Percentiles rank a stretch among this genome's conserved stretches.
Conservation (phyloP, 2,113 vertebrate genomes). For the Lethenteron reissneri region DNA sequence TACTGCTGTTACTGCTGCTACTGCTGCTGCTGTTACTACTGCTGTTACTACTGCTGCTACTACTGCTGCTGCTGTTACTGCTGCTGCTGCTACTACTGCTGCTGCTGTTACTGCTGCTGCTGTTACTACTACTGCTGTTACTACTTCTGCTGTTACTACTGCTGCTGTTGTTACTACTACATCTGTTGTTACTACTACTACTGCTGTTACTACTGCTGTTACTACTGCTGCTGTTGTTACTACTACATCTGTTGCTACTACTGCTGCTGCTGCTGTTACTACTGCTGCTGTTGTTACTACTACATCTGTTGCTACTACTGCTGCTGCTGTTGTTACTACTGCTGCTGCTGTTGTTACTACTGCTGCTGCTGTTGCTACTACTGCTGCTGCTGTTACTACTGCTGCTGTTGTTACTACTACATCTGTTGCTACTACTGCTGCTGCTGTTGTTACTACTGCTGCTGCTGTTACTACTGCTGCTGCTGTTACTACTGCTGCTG, state of each 20-base stretch:
- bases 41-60: background rate
- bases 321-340: too few species aligned
- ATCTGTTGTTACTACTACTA: background rate
- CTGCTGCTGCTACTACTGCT: background rate
- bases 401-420: background rate
- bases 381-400: background rate
- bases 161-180: background rate
- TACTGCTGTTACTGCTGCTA: background rate
- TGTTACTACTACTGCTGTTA: background rate
- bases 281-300: too few species aligned
- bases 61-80: background rate
- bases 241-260: too few species aligned
- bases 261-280: too few species aligned
- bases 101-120: background rate
- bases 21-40: background rate
- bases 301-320: too few species aligned
- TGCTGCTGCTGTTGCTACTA: background rate
- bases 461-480: background rate
- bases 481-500: background rate
- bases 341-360: background rate
- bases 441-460: background rate
- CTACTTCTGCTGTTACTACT: background rate
- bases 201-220: background rate
- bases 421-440: background rate
- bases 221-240: too few species aligned